phyloP scores from a whole-genome alignment of 2,113 vertebrate genomes.

The Atlantisia rogersi region DNA sequence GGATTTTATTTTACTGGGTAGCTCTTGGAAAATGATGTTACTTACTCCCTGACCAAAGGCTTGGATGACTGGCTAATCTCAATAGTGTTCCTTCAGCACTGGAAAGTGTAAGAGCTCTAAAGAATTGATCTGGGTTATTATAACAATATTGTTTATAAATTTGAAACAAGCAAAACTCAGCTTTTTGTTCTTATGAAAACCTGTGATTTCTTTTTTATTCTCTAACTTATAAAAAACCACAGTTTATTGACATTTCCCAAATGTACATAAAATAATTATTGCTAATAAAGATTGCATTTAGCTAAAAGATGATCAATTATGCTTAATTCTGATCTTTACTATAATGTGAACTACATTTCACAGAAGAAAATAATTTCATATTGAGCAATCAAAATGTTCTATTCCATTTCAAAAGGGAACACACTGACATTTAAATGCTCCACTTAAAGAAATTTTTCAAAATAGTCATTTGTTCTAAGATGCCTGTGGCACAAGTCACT shows the following conservation, averaged over 20 bases:
- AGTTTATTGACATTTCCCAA: background rate
- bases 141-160: background rate
- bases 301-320: background rate
- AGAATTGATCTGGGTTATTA: background rate
- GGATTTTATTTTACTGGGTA: conserved; percentile 12
- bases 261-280: background rate
- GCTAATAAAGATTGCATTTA: background rate
- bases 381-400: background rate
- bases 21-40: background rate
- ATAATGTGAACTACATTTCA: background rate
- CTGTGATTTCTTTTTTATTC: background rate
- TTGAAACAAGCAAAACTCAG: background rate
- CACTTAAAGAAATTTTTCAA: background rate
- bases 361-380: conserved; percentile 1
- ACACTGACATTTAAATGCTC: background rate
- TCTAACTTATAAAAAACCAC: accelerated
- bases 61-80: background rate
- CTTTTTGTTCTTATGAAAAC: background rate
- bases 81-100: background rate
- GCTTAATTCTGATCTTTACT: background rate
- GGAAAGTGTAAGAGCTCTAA: background rate
- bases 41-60: background rate
- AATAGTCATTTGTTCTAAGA: background rate
- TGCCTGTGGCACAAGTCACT: background rate
- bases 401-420: background rate